A percentile compares a stretch with the other conserved stretches of the same genome.
Conservation (phyloP, 1,140 invertebrate genomes). For the Drosophila littoralis region DNA sequence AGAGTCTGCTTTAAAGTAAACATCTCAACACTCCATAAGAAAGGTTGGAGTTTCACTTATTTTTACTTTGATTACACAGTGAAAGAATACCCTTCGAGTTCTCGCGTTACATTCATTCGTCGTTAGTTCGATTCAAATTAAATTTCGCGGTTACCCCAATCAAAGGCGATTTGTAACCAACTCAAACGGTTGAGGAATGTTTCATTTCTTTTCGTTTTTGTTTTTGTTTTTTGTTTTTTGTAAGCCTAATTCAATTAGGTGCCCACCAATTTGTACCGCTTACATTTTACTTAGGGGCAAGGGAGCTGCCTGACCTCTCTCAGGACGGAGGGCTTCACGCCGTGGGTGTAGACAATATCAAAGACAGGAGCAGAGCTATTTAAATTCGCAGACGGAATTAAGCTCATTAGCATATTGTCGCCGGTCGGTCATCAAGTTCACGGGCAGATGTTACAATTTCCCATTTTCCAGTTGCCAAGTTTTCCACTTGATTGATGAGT, state of each 20-base stretch:
- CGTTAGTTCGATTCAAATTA: conserved; percentile 16
- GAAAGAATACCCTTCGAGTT: not conserved
- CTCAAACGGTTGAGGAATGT: conserved; percentile 11
- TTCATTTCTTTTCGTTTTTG: not conserved
- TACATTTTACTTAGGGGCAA: not conserved
- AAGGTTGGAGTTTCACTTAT: too few species aligned
- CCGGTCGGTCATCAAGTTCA: conserved; percentile 25
- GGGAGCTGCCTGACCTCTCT: not conserved
- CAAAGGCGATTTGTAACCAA: conserved; percentile 16
- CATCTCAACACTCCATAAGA: too few species aligned
- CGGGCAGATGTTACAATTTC: conserved; percentile 26
- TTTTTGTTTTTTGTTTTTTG: conserved; percentile 4
- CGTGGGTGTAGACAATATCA: not conserved
- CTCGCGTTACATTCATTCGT: not conserved
- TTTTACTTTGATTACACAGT: too few species aligned
- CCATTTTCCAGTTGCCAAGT: conserved; percentile 18
- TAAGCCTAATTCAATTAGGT: conserved; percentile 34
- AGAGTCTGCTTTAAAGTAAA: not conserved
- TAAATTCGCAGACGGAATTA: conserved; percentile 38
- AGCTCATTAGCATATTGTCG: conserved; percentile 51
- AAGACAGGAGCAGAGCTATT: conserved; percentile 17
- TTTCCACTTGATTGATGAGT: conserved; percentile 45
- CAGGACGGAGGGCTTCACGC: not conserved
- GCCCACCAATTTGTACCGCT: conserved; percentile 5
- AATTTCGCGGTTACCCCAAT: conserved; percentile 38